These are phyloP conservation scores for Zosterops japonicus DNA, from an alignment of 2,113 vertebrate species.

Conservation along the genomic window DNA sequence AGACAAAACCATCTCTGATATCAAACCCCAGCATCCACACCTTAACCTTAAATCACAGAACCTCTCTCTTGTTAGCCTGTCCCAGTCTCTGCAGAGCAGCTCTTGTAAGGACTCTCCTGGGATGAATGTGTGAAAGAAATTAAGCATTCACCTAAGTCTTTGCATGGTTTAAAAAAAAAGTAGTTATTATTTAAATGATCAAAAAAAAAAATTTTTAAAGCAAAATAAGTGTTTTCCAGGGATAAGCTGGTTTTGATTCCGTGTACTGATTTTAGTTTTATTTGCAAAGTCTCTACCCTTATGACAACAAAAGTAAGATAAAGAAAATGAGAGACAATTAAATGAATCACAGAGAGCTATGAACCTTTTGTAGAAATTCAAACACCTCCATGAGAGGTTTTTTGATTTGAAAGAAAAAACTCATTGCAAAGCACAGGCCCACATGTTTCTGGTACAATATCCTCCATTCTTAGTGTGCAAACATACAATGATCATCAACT, in stretches of 20 bases:
- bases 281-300: not conserved
- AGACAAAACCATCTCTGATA: not conserved
- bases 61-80: not conserved
- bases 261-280: not conserved
- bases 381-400: not conserved
- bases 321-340: not conserved
- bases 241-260: not conserved
- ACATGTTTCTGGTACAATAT: not conserved
- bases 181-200: not conserved
- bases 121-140: not conserved
- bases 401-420: not conserved
- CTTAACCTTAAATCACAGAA: not conserved
- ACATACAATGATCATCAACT: not conserved
- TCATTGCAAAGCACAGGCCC: not conserved
- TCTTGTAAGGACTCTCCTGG: not conserved
- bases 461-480: not conserved
- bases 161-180: not conserved
- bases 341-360: not conserved
- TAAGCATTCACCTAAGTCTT: not conserved
- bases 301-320: not conserved
- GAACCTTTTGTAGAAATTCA: not conserved
- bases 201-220: not conserved
- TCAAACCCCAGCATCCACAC: not conserved
- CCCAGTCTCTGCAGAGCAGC: not conserved
- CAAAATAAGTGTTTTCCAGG: not conserved